Percentiles rank a stretch among this genome's conserved stretches.
Conservation (phyloP, 2,888 invertebrate genomes). For the Tachina fera region DNA sequence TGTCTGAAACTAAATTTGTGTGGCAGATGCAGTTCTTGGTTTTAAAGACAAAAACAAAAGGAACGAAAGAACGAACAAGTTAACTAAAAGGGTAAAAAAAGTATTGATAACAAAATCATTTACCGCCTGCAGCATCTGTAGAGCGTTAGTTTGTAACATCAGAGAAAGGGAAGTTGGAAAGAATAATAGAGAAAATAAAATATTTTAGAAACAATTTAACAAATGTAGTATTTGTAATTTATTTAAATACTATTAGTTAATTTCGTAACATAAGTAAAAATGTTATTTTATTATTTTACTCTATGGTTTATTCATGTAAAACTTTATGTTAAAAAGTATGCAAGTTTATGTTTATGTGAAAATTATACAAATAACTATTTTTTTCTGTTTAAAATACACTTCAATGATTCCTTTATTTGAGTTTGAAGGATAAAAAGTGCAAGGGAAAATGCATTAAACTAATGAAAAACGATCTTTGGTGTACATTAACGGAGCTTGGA, state of each 20-base stretch:
- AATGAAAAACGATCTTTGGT: constrained; percentile 44
- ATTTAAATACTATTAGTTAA: constrained; percentile 7
- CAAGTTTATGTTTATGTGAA: neutral
- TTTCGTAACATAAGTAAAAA: constrained; percentile 23
- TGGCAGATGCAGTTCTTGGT: constrained; percentile 66
- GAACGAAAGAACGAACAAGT: constrained; percentile 24
- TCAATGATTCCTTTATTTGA: constrained; percentile 38
- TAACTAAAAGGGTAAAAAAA: constrained; percentile 66
- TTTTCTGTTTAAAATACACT: constrained; percentile 24
- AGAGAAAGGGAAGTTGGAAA: constrained; percentile 40
- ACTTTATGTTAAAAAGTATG: neutral
- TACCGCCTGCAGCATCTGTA: constrained; percentile 81
- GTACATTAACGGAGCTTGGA: neutral
- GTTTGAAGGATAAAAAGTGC: constrained; percentile 6
- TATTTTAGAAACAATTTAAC: constrained; percentile 49
- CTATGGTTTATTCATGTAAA: constrained; percentile 46
- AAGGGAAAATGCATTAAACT: constrained; percentile 61
- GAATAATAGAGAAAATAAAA: constrained; percentile 64
- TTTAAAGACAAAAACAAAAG: constrained; percentile 7
- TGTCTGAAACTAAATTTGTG: constrained; percentile 36
- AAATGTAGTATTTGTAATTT: neutral
- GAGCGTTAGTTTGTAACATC: constrained; percentile 72
- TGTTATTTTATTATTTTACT: constrained; percentile 45
- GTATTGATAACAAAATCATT: constrained; percentile 73
- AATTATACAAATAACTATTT: constrained; percentile 25